A percentile compares a stretch with the other conserved stretches of the same genome.
Conservation (phyloP, 1,140 invertebrate species). For the Psix sp. region DNA sequence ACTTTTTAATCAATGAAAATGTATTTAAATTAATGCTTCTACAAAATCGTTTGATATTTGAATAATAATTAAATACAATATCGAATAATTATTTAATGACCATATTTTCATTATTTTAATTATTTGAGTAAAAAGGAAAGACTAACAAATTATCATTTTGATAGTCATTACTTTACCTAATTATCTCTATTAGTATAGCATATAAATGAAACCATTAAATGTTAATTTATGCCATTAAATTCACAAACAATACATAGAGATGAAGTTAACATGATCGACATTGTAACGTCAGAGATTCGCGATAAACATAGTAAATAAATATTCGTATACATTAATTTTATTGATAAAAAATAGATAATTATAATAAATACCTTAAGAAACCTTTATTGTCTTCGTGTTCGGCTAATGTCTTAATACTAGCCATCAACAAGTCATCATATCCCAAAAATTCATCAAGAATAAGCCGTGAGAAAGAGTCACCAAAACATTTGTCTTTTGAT, state of each 20-base stretch:
- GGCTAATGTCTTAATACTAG: constrained; percentile 95
- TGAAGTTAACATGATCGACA: too few species aligned
- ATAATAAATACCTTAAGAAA: constrained; percentile 83
- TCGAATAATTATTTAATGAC: too few species aligned
- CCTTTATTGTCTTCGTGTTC: constrained; percentile 98
- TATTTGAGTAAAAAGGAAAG: too few species aligned
- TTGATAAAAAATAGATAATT: background rate
- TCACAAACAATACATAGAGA: background rate
- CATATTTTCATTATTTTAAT: constrained; percentile 12
- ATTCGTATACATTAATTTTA: background rate
- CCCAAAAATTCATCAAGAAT: constrained; percentile 95
- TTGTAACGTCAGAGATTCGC: too few species aligned
- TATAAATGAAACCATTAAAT: constrained; percentile 11
- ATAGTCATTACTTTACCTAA: background rate
- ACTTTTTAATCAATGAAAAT: too few species aligned
- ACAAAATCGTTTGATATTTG: too few species aligned
- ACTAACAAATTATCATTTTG: background rate
- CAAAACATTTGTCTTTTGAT: constrained; percentile 92
- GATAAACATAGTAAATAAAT: too few species aligned
- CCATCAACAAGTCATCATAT: constrained; percentile 98
- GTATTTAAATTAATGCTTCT: too few species aligned
- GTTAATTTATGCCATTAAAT: constrained; percentile 6
- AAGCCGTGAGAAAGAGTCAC: constrained; percentile 92
- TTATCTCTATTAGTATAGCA: background rate
- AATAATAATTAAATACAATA: too few species aligned